These are phyloP conservation scores for Leptinotarsa defecta DNA, from an alignment of 1,140 invertebrate species.

Conservation along the genomic window DNA sequence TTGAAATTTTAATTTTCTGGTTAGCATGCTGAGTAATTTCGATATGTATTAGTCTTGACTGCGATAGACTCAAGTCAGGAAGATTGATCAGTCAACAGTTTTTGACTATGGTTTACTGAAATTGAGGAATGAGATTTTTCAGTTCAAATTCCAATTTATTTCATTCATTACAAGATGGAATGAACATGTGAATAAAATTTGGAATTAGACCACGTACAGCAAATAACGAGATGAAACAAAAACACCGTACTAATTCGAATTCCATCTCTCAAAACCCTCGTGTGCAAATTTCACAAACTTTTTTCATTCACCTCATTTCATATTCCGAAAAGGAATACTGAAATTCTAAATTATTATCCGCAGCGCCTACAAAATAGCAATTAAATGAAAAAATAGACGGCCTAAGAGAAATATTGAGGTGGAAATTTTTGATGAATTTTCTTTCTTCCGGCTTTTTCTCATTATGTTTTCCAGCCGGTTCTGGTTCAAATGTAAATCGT, in stretches of 20 bases:
- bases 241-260: not conserved
- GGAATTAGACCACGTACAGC: not conserved
- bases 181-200: not conserved
- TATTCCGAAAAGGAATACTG: not conserved
- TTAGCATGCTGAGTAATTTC: no score
- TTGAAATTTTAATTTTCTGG: no score
- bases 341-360: conserved; percentile 6
- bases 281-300: not conserved
- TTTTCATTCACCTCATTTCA: conserved; percentile 1
- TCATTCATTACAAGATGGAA: no score
- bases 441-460: conserved; percentile 2
- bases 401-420: conserved; percentile 3
- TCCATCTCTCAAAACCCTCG: not conserved
- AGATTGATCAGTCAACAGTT: no score
- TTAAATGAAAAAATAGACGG: conserved; percentile 8
- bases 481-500: not conserved
- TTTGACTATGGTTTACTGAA: no score
- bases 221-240: not conserved
- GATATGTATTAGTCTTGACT: no score
- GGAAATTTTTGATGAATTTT: conserved; percentile 6
- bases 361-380: conserved; percentile 5
- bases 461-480: not conserved
- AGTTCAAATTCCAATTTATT: no score
- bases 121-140: no score
- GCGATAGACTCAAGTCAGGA: no score